Evolutionary conservation across 2,888 invertebrate species (phyloP).

Genomic region (Torymus aiolomorphi): DNA sequence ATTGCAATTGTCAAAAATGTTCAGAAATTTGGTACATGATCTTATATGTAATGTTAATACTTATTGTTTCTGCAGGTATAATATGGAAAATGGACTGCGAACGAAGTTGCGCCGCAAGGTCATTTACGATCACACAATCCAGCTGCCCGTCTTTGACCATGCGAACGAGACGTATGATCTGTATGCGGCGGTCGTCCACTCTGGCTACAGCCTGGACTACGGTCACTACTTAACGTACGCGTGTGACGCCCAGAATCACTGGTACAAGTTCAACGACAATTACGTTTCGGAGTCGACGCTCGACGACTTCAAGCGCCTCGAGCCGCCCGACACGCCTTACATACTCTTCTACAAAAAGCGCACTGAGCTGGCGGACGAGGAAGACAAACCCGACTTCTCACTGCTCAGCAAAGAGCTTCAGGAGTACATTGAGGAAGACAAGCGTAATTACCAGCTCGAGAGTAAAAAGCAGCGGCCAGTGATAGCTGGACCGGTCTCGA

Average conservation of each 20-base stretch:
- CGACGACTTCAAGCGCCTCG: constrained; percentile 80
- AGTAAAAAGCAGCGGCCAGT: constrained; percentile 65
- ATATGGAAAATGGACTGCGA: constrained; percentile 83
- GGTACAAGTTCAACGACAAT: constrained; percentile 90
- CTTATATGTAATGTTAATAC: too few relatives aligned
- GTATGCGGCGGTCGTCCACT: constrained; percentile 90
- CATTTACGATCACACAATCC: constrained; percentile 79
- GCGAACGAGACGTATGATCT: constrained; percentile 80
- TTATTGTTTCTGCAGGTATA: constrained; percentile 76
- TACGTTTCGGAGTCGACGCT: constrained; percentile 81
- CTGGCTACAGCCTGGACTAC: constrained; percentile 88
- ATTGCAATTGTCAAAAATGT: too few relatives aligned
- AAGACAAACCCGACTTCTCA: constrained; percentile 67
- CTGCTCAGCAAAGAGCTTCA: constrained; percentile 67
- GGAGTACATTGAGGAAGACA: constrained; percentile 68
- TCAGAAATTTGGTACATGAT: too few relatives aligned
- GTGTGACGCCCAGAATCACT: constrained; percentile 80
- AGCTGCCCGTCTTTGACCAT: constrained; percentile 70
- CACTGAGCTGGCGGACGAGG: constrained; percentile 64
- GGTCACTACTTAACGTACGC: constrained; percentile 93
- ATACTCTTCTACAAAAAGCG: constrained; percentile 84
- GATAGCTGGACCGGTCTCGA: constrained; percentile 42
- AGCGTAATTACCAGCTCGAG: constrained; percentile 66
- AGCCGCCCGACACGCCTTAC: constrained; percentile 88
- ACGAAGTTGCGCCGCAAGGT: constrained; percentile 88